Conservation (phyloP, 2,888 invertebrate species). For the Drosophila koepferae region DNA sequence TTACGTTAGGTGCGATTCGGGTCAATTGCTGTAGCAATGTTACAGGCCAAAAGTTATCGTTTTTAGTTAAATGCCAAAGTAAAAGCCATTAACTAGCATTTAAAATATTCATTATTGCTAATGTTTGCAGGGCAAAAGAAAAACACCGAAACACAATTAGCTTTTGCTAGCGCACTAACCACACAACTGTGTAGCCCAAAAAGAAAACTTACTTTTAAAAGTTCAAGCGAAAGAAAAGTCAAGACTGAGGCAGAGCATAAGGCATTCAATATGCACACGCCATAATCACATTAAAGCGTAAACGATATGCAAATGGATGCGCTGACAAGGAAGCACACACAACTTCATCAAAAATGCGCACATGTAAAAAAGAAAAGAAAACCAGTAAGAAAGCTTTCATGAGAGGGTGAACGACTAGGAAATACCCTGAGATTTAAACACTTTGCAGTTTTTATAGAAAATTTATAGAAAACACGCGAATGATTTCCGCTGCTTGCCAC, state of each 20-base stretch:
- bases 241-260: slow-evolving; percentile 42
- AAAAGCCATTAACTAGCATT: slow-evolving; percentile 55
- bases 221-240: slow-evolving; percentile 31
- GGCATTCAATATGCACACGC: slow-evolving; percentile 78
- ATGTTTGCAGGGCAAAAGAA: slow-evolving; percentile 37
- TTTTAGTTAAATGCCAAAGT: slow-evolving; percentile 31
- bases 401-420: not conserved
- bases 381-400: not conserved
- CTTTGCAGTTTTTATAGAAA: no score
- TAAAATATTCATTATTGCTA: slow-evolving; percentile 66
- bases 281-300: slow-evolving; percentile 81
- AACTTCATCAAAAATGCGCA: slow-evolving; percentile 77
- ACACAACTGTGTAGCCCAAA: slow-evolving; percentile 23
- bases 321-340: slow-evolving; percentile 72
- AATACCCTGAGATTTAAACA: not conserved
- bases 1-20: slow-evolving; percentile 18
- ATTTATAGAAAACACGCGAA: no score
- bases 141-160: slow-evolving; percentile 44
- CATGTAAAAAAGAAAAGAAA: slow-evolving; percentile 43
- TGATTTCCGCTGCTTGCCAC: no score
- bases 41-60: slow-evolving; percentile 32
- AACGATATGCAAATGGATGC: slow-evolving; percentile 81
- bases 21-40: slow-evolving; percentile 42
- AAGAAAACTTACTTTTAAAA: slow-evolving; percentile 59
- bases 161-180: slow-evolving; percentile 53